These are phyloP conservation scores for Octodonta nipae DNA, from an alignment of 2,888 invertebrate genomes.

Conservation along the genomic window DNA sequence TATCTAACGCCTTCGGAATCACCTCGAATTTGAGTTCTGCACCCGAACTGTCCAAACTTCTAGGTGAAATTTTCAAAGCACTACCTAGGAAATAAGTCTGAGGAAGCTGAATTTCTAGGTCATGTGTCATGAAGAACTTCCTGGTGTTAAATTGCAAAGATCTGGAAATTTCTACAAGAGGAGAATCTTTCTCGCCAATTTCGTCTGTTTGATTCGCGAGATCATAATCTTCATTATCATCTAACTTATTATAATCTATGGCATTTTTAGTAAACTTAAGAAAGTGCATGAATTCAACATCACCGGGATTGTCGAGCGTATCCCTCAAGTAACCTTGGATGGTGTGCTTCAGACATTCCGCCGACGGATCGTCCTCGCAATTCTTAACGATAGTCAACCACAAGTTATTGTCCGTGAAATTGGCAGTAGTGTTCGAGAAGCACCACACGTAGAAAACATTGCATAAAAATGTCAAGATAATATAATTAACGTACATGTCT, in stretches of 20 bases:
- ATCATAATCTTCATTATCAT: conserved; percentile 17
- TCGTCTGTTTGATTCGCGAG: conserved; percentile 31
- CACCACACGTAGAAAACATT: conserved; percentile 13
- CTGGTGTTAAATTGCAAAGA: conserved; percentile 49
- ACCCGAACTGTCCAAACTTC: conserved; percentile 59
- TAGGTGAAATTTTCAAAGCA: conserved; percentile 58
- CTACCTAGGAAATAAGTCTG: conserved; percentile 61
- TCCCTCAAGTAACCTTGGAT: conserved; percentile 59
- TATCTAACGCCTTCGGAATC: conserved; percentile 38
- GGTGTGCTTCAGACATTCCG: conserved; percentile 65
- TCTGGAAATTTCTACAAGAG: conserved; percentile 63
- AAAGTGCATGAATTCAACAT: conserved; percentile 39
- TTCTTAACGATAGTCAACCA: conserved; percentile 63
- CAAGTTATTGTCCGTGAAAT: conserved; percentile 44
- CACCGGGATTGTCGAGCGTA: conserved; percentile 41
- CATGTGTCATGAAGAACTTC: conserved; percentile 64
- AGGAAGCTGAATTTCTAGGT: conserved; percentile 59
- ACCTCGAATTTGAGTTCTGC: conserved; percentile 62
- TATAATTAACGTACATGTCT: conserved; percentile 13
- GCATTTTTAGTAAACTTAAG: conserved; percentile 36
- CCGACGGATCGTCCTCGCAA: conserved; percentile 48
- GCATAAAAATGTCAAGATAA: conserved; percentile 6
- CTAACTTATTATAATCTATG: conserved; percentile 19
- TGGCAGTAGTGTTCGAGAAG: conserved; percentile 27
- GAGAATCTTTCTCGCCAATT: conserved; percentile 33